Evolutionary conservation across 35 echinoderm and acorn worm genomes (phyloP).

Genomic region (Strongylocentrotus purpuratus): DNA sequence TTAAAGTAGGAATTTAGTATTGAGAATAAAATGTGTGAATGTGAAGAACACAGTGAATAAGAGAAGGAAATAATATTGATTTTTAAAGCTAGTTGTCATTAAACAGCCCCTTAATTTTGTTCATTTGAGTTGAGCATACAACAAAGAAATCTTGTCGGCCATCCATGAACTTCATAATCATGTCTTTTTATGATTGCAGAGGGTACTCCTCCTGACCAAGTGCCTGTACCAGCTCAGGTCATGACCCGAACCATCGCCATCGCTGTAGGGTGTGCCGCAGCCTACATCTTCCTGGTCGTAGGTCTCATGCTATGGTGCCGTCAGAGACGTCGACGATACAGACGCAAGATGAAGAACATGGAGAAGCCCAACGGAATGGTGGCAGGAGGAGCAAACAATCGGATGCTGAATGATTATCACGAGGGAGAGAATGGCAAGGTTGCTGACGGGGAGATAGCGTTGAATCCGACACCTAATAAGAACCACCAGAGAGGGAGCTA

Average conservation of each 20-base stretch:
- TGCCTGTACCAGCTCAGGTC: conserved; percentile 49
- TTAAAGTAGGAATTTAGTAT: no score
- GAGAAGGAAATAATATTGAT: no score
- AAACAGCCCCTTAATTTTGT: no score
- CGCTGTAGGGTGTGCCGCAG: conserved; percentile 84
- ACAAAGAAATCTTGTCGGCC: no score
- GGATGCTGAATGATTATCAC: conserved; percentile 34
- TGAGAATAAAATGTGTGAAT: no score
- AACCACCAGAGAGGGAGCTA: conserved; percentile 73
- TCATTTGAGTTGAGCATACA: no score
- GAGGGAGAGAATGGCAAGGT: conserved; percentile 29
- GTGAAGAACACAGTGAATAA: no score
- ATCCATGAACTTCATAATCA: not conserved
- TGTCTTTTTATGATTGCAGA: conserved; percentile 20
- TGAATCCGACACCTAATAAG: conserved; percentile 44
- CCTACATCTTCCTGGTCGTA: conserved; percentile 90
- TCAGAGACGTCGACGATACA: conserved; percentile 70
- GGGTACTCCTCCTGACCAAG: conserved; percentile 51
- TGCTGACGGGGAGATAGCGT: conserved; percentile 58
- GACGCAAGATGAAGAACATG: conserved; percentile 60
- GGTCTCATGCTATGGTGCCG: conserved; percentile 92
- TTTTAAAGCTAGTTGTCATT: no score
- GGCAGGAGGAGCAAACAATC: not conserved
- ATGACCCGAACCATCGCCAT: conserved; percentile 83
- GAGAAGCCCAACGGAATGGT: conserved; percentile 41